phyloP scores from a whole-genome alignment of 2,113 vertebrate species.

The Pycnonotus jocosus region DNA sequence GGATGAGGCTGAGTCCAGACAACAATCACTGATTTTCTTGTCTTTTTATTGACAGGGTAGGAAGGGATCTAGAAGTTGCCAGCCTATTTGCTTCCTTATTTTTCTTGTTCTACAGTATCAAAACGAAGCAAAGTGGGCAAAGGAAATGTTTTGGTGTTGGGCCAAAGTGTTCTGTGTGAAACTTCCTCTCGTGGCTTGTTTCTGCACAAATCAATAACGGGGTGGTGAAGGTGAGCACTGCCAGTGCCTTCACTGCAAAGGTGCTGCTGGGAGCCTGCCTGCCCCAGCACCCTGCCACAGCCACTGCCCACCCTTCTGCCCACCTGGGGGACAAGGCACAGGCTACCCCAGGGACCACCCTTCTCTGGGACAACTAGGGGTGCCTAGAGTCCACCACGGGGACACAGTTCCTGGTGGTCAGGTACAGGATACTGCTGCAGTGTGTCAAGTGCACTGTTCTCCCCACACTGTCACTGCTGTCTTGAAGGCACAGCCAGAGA shows the following conservation, averaged over 20 bases:
- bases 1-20: background rate
- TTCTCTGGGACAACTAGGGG: background rate
- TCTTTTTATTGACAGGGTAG: background rate
- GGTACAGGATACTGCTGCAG: background rate
- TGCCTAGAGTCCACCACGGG: background rate
- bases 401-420: background rate
- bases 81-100: background rate
- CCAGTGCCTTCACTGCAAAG: background rate
- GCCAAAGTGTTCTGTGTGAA: background rate
- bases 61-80: background rate
- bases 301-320: background rate
- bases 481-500: background rate
- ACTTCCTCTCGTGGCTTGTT: background rate
- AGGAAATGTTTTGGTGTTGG: background rate
- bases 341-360: background rate
- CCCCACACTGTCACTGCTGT: background rate
- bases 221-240: background rate
- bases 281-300: background rate
- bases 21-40: background rate
- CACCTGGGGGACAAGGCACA: background rate
- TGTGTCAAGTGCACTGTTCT: rapidly evolving
- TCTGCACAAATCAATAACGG: background rate
- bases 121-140: background rate
- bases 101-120: background rate
- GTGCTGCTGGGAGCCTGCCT: background rate